Evolutionary conservation across 2,113 vertebrate species (phyloP).

Genomic region (Dendropsophus ebraccatus): DNA sequence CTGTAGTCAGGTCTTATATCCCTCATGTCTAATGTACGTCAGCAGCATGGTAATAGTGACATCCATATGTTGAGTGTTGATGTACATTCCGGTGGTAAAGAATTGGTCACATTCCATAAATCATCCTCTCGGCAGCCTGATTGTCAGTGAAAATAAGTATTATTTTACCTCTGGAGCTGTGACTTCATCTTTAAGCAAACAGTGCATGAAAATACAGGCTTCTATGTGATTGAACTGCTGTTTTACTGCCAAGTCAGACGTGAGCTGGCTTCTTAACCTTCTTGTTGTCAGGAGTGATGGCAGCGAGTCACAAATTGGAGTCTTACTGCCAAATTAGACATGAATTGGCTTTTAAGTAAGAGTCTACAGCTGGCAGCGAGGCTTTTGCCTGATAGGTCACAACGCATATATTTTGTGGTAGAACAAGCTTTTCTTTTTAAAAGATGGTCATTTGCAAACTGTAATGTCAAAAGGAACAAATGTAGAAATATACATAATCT

Average conservation of each 20-base stretch:
- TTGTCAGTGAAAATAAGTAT: background rate
- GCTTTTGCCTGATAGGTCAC: background rate
- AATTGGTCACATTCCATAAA: constrained; percentile 21
- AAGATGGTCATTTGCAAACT: background rate
- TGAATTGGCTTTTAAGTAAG: constrained; percentile 35
- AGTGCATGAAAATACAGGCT: constrained; percentile 31
- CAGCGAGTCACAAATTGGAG: constrained; percentile 26
- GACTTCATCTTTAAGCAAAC: constrained; percentile 47
- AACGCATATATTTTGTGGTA: background rate
- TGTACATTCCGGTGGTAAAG: background rate
- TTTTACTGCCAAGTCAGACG: constrained; percentile 45
- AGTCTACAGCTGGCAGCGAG: constrained; percentile 30
- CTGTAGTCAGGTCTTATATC: background rate
- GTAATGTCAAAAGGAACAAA: background rate
- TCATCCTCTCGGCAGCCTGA: background rate
- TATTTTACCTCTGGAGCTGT: background rate
- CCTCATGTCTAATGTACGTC: background rate
- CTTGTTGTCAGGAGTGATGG: constrained; percentile 35
- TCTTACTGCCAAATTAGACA: constrained; percentile 32
- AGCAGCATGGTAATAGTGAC: background rate
- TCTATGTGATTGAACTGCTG: constrained; percentile 22
- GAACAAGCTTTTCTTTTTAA: constrained; percentile 14
- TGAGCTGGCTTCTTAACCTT: constrained; percentile 41
- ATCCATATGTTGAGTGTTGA: background rate
- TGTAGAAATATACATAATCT: background rate